Conservation (phyloP, 2,888 invertebrate species). For the Epinotia ramella region DNA sequence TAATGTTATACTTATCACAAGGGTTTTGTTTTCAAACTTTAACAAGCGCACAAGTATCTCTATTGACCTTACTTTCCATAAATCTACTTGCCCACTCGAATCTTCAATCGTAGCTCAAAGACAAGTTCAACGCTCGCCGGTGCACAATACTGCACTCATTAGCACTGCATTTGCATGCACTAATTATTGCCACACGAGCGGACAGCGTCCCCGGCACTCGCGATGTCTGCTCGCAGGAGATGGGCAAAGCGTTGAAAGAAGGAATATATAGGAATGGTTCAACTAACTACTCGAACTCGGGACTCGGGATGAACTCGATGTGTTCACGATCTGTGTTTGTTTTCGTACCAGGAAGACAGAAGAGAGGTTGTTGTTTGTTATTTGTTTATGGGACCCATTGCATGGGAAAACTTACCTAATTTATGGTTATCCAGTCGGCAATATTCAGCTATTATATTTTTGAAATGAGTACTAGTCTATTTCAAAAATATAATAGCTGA, state of each 20-base stretch:
- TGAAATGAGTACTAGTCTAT: no score
- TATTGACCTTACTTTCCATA: neutral
- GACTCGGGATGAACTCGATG: no score
- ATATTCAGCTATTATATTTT: neutral
- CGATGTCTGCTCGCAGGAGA: conserved; percentile 15
- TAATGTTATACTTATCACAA: neutral
- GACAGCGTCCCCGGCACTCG: conserved; percentile 44
- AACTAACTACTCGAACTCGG: neutral
- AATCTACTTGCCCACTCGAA: conserved; percentile 28
- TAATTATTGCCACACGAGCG: conserved; percentile 67
- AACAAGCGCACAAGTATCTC: neutral
- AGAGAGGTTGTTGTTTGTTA: neutral
- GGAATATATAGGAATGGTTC: neutral
- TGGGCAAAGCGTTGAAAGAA: conserved; percentile 4
- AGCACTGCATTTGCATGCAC: conserved; percentile 63
- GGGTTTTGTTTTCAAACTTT: neutral
- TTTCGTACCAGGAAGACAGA: neutral
- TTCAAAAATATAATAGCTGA: neutral
- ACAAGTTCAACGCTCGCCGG: conserved; percentile 45
- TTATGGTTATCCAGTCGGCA: neutral
- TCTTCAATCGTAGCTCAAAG: conserved; percentile 34
- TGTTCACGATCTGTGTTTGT: neutral
- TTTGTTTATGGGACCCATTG: no score
- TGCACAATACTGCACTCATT: conserved; percentile 68
- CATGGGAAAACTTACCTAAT: neutral